Conservation (phyloP, 1,140 invertebrate genomes). For the Lucilia cuprina region DNA sequence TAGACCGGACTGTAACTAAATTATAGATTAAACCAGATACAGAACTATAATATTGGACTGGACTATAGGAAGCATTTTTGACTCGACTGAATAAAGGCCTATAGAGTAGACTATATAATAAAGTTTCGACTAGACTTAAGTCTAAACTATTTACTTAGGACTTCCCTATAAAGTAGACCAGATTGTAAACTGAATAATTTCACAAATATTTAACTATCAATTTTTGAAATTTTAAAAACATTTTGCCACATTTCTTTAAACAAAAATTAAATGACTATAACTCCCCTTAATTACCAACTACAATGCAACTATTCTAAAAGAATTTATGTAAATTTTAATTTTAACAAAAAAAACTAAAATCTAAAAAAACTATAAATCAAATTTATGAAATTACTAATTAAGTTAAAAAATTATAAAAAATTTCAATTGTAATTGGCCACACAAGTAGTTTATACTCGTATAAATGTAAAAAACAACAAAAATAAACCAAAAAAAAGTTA, state of each 20-base stretch:
- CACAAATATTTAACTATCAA: no score
- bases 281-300: background rate
- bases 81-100: no score
- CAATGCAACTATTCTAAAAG: constrained; percentile 6
- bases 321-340: background rate
- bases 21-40: no score
- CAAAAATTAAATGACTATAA: background rate
- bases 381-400: background rate
- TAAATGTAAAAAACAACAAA: background rate
- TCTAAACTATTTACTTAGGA: no score
- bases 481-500: background rate
- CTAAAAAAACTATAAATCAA: background rate
- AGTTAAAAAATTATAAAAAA: background rate
- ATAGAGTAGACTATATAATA: no score
- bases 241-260: background rate
- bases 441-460: background rate
- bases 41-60: no score
- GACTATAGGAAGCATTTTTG: no score
- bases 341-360: background rate
- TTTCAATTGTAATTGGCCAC: background rate
- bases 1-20: no score
- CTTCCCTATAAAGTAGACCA: no score
- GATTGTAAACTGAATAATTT: no score
- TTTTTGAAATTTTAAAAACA: no score
- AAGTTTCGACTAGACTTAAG: no score